These are phyloP conservation scores for Macrobrachium rosenbergii DNA, from an alignment of 1,140 invertebrate genomes.

Conservation along the genomic window DNA sequence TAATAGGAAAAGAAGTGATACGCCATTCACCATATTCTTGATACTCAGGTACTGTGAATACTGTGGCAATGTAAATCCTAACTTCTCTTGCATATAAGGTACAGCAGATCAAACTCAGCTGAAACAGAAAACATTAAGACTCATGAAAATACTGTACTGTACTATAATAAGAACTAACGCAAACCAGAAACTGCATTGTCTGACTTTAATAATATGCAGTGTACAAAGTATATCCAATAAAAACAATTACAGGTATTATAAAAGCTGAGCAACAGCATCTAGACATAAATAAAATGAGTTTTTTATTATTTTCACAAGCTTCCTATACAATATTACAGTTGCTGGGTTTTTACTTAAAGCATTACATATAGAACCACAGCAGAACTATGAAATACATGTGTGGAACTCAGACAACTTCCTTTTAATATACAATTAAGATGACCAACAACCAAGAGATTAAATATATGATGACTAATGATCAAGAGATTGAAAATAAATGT, in stretches of 20 bases:
- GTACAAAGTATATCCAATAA: not conserved
- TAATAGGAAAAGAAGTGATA: slow-evolving; percentile 32
- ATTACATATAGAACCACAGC: too few relatives aligned
- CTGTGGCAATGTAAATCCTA: slow-evolving; percentile 21
- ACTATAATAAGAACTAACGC: too few relatives aligned
- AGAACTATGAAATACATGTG: not conserved
- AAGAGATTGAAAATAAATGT: too few relatives aligned
- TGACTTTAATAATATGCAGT: not conserved
- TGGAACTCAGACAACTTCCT: too few relatives aligned
- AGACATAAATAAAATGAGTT: too few relatives aligned
- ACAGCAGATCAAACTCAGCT: slow-evolving; percentile 54
- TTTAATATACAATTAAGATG: too few relatives aligned
- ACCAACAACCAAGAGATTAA: too few relatives aligned
- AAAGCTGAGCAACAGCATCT: too few relatives aligned
- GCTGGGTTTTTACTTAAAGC: too few relatives aligned
- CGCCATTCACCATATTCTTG: slow-evolving; percentile 44
- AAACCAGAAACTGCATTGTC: not conserved
- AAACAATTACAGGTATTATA: not conserved
- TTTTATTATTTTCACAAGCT: too few relatives aligned
- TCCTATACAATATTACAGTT: too few relatives aligned
- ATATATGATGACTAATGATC: too few relatives aligned
- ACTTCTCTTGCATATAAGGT: slow-evolving; percentile 43
- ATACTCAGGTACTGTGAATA: slow-evolving; percentile 35
- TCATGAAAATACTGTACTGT: not conserved
- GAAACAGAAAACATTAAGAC: not conserved